Percentiles rank a stretch among this genome's conserved stretches.
These are phyloP conservation scores for Aurelia aurita DNA, from an alignment of 30 jellyfish, hydroid and myxozoan species.

Conservation along the genomic window DNA sequence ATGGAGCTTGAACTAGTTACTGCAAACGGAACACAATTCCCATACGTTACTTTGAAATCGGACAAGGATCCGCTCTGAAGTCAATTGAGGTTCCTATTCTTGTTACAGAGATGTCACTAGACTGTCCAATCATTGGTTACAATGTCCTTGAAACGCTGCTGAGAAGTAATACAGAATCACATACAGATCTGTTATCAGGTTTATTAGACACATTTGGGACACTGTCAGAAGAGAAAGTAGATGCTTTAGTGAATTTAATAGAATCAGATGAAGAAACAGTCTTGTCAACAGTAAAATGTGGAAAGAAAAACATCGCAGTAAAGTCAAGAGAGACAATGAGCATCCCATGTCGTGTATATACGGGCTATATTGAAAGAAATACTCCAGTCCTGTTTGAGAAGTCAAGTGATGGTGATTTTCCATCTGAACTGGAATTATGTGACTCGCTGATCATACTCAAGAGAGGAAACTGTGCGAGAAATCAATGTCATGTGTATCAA, in stretches of 20 bases:
- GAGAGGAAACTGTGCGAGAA: constrained; percentile 21
- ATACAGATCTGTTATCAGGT: not conserved
- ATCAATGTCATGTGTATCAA: not conserved
- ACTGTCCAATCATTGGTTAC: constrained; percentile 37
- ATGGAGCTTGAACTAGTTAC: constrained; percentile 8
- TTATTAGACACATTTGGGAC: not conserved
- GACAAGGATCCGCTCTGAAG: not conserved
- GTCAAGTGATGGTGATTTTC: not conserved
- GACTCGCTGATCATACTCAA: constrained; percentile 15
- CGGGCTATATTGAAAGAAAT: no score
- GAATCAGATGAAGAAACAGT: not conserved
- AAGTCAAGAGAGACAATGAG: no score
- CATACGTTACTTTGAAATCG: constrained; percentile 3
- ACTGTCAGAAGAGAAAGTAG: no score
- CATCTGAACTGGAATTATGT: constrained; percentile 18
- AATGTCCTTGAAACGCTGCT: not conserved
- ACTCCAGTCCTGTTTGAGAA: constrained; percentile 26
- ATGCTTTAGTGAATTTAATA: not conserved
- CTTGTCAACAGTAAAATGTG: constrained; percentile 22
- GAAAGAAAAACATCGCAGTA: no score
- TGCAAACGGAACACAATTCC: constrained; percentile 26
- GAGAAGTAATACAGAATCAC: not conserved
- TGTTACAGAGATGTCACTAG: not conserved
- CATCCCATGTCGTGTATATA: no score
- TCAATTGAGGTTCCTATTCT: constrained; percentile 23